Evolutionary conservation across 2,113 vertebrate species (phyloP), one percentile per base, ranked within the genome.

Genomic region (Bombycilla garrulus): DNA sequence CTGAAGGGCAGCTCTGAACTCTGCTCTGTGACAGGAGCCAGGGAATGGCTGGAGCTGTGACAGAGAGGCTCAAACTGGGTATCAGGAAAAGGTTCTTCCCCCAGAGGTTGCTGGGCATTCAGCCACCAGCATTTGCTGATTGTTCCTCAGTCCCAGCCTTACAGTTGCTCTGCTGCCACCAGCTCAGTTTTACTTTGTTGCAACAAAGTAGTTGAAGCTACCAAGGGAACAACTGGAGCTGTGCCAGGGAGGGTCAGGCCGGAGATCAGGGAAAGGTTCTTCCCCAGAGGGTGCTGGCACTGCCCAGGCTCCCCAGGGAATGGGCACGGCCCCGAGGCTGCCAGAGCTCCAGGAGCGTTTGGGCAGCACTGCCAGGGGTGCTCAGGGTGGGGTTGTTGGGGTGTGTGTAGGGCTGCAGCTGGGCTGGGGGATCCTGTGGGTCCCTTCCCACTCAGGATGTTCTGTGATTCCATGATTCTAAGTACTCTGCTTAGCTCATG

Each of bases 211-310:
- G n/a, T n/a, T n/a, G n/a, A n/a, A n/a, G n/a, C n/a, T n/a, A n/a
- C n/a, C n/a, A n/a, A 45, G n/a, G 23, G 58, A 8, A 19, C 0
- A 1, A 28, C n/a, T 73, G 69, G 40, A 64, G 58, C 69, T 64
- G n/a, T 6, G 48, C 0, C 40, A 33, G 47, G 9, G 5, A 5
- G 21, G 31, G 0, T 33, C 1, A 62, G 38, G 67, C 1, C 38
- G 67, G 57, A 6, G 0, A 0, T 53, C 11, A 62, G 67, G 51
- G 13, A 17, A 38, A 38, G 48, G 40, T 5, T 45, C 57, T 54
- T 33, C 23, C 31, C 67, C 81, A 36, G 31, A 33, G 38, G 77
- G 56, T 53, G 67, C 67, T 83, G 81, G 57, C 48, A 62, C 26
- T 83, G 67, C 36, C 54, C 80, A 71, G 80, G 66, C 56, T 71